Percentiles rank a stretch among this genome's conserved stretches.
Evolutionary conservation across 2,888 invertebrate genomes (phyloP).

Genomic region (Brachyptera putata): DNA sequence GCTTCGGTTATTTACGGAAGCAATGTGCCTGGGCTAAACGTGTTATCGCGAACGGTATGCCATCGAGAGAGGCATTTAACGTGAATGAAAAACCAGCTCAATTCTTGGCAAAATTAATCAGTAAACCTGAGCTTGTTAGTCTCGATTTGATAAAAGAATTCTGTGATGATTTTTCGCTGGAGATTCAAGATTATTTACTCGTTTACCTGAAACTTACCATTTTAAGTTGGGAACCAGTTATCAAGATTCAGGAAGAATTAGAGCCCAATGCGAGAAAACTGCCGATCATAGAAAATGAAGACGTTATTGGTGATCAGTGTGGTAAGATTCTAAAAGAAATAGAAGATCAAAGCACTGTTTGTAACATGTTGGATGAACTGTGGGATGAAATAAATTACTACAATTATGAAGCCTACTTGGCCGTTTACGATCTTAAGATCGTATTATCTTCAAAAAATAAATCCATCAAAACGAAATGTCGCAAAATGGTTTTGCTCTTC

Average conservation of each 20-base stretch:
- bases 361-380: neutral
- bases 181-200: conserved; percentile 42
- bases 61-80: neutral
- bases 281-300: conserved; percentile 37
- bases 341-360: neutral
- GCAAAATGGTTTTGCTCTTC: conserved; percentile 28
- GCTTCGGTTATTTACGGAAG: neutral
- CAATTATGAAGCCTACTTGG: conserved; percentile 51
- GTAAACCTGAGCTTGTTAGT: neutral
- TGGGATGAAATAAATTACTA: conserved; percentile 48
- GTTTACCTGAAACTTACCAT: conserved; percentile 43
- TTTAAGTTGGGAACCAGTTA: conserved; percentile 47
- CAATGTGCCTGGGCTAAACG: conserved; percentile 7
- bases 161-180: conserved; percentile 46
- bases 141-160: conserved; percentile 43
- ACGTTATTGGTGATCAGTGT: conserved; percentile 34
- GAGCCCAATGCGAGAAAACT: too few relatives aligned
- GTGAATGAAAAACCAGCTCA: neutral
- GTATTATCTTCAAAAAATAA: conserved; percentile 36
- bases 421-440: conserved; percentile 46
- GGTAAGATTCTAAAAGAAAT: neutral
- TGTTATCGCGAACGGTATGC: neutral
- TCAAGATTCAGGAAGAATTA: conserved; percentile 38
- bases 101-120: neutral
- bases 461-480: neutral